phyloP scores from a whole-genome alignment of 2,888 invertebrate genomes.

The Crepidodera aurea region DNA sequence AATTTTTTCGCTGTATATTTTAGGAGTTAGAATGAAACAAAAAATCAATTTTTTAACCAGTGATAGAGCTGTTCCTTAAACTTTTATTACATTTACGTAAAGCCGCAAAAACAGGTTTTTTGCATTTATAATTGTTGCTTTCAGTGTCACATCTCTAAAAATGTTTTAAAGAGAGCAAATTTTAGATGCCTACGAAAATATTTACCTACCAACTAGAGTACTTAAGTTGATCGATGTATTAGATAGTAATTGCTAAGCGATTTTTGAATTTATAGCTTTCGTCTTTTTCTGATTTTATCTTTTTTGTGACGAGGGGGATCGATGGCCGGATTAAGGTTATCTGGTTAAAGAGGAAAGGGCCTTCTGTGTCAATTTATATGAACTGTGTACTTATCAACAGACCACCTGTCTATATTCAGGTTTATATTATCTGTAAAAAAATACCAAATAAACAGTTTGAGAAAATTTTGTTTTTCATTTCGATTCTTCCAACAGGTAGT shows the following conservation, averaged over 20 bases:
- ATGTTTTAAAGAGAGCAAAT: not conserved
- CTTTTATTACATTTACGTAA: too few species aligned
- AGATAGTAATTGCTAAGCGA: slow-evolving; percentile 13
- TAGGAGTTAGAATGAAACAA: too few species aligned
- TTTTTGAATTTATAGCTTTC: not conserved
- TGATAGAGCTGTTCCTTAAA: too few species aligned
- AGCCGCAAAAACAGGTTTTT: too few species aligned
- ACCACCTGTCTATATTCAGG: slow-evolving; percentile 20
- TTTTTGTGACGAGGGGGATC: not conserved
- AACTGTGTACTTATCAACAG: slow-evolving; percentile 20
- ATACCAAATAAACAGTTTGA: slow-evolving; percentile 2
- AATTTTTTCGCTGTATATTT: too few species aligned
- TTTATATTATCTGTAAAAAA: slow-evolving; percentile 16
- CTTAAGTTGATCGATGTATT: slow-evolving; percentile 17
- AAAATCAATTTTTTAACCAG: too few species aligned
- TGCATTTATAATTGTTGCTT: too few species aligned
- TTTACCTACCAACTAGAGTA: not conserved
- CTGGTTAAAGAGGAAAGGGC: slow-evolving; percentile 9
- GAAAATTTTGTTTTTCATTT: not conserved
- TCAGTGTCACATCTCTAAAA: not conserved
- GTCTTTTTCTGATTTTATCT: not conserved
- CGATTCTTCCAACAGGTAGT: too few species aligned
- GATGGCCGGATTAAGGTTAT: not conserved
- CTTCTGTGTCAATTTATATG: slow-evolving; percentile 17
- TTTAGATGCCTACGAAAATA: not conserved